Percentiles rank a stretch among this genome's conserved stretches.
Evolutionary conservation across 2,113 vertebrate species (phyloP).

Genomic region (Pseudorhombus dupliciocellatus): DNA sequence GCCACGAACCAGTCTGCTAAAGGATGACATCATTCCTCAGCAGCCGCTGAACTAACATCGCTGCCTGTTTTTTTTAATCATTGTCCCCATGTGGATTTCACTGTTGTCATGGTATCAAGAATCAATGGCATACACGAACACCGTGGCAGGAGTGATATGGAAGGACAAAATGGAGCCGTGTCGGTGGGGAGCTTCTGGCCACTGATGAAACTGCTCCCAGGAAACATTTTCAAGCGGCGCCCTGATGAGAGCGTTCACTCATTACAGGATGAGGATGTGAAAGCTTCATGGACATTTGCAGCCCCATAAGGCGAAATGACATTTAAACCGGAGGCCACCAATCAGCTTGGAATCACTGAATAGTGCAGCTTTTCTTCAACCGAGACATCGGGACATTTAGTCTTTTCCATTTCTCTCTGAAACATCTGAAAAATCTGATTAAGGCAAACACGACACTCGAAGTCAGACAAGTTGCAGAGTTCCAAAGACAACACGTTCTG

Average conservation of each 20-base stretch:
- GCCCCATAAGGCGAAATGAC: constrained; percentile 10
- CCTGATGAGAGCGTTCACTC: constrained; percentile 1
- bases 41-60: neutral
- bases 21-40: constrained; percentile 51
- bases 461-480: neutral
- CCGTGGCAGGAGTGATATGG: neutral
- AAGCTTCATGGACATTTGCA: constrained; percentile 7
- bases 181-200: neutral
- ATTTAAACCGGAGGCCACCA: constrained; percentile 19
- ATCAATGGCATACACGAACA: constrained; percentile 12
- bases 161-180: neutral
- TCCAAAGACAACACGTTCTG: neutral
- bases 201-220: constrained; percentile 16
- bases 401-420: neutral
- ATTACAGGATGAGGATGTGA: constrained; percentile 7
- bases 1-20: constrained; percentile 13
- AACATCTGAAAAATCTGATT: neutral
- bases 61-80: neutral
- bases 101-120: constrained; percentile 11
- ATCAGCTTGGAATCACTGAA: constrained; percentile 10
- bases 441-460: neutral
- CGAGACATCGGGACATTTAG: neutral
- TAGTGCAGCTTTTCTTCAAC: neutral
- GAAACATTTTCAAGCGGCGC: constrained; percentile 14
- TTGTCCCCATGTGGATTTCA: constrained; percentile 17